A percentile compares a stretch with the other conserved stretches of the same genome.
These are phyloP conservation scores for Thymallus thymallus DNA, from an alignment of 2,113 vertebrate species.

Conservation along the genomic window DNA sequence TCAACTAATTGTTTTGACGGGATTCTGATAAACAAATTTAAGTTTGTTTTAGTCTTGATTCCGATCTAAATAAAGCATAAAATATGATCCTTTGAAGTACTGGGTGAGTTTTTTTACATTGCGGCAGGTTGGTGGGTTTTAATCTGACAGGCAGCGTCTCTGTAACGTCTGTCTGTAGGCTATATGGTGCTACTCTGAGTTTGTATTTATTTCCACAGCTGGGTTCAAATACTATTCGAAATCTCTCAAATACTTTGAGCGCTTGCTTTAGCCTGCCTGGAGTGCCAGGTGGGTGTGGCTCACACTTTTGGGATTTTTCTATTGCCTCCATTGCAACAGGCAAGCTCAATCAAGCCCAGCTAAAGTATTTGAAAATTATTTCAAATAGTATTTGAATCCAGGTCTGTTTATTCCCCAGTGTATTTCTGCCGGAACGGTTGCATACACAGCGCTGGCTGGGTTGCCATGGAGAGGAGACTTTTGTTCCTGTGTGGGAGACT, in stretches of 20 bases:
- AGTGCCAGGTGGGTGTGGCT: no score
- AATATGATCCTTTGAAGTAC: slow-evolving; percentile 32
- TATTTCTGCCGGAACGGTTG: slow-evolving; percentile 13
- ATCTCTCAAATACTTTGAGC: no score
- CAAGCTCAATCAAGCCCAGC: no score
- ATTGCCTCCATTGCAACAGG: no score
- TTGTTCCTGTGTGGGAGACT: slow-evolving; percentile 33
- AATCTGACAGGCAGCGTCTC: slow-evolving; percentile 15
- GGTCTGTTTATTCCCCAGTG: slow-evolving; percentile 22
- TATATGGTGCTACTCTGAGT: slow-evolving; percentile 15
- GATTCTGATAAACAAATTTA: background rate
- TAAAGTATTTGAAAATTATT: no score
- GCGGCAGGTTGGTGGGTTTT: slow-evolving; percentile 18
- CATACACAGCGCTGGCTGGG: background rate
- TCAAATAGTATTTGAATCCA: no score
- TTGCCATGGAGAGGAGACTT: slow-evolving; percentile 53
- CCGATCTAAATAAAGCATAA: slow-evolving; percentile 15
- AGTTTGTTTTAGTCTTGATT: slow-evolving; percentile 25
- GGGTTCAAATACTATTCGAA: background rate
- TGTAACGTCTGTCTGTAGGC: slow-evolving; percentile 12
- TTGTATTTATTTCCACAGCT: slow-evolving; percentile 31
- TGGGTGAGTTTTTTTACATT: slow-evolving; percentile 1
- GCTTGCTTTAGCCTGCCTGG: no score
- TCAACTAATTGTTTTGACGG: slow-evolving; percentile 20
- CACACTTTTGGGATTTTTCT: no score